phyloP scores from a whole-genome alignment of 2,113 vertebrate genomes.

The Planiliza haematocheilus region DNA sequence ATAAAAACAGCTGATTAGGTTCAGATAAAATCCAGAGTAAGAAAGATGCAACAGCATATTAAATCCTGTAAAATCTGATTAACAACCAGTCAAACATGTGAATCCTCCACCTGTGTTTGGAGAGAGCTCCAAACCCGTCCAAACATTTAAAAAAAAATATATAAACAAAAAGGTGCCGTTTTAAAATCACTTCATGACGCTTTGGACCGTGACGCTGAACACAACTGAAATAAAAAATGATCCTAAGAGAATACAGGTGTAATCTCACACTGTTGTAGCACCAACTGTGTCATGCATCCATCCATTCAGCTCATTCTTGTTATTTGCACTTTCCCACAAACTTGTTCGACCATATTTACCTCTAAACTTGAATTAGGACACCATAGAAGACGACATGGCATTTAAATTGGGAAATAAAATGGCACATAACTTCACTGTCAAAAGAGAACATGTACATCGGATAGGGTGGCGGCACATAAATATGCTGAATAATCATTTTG shows the following conservation, averaged over 20 bases:
- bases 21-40: conserved; percentile 74
- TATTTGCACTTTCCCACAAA: conserved; percentile 72
- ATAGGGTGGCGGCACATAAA: conserved; percentile 47
- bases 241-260: neutral
- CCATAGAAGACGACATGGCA: conserved; percentile 3
- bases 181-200: conserved; percentile 30
- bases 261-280: neutral
- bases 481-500: conserved; percentile 43
- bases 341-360: conserved; percentile 6
- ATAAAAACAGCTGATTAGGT: conserved; percentile 62
- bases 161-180: conserved; percentile 29
- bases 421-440: neutral
- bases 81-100: conserved; percentile 44
- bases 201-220: conserved; percentile 12
- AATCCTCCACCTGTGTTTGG: conserved; percentile 32
- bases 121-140: conserved; percentile 16
- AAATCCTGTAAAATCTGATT: conserved; percentile 68
- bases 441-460: conserved; percentile 22
- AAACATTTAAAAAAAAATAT: neutral
- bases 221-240: conserved; percentile 1
- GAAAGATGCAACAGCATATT: conserved; percentile 54
- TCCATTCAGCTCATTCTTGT: neutral
- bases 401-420: conserved; percentile 5
- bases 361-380: conserved; percentile 35
- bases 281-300: conserved; percentile 10